Evolutionary conservation across 1,140 invertebrate genomes (phyloP), one percentile per base, ranked within the genome.

Genomic region (Zaprionus ornatus): DNA sequence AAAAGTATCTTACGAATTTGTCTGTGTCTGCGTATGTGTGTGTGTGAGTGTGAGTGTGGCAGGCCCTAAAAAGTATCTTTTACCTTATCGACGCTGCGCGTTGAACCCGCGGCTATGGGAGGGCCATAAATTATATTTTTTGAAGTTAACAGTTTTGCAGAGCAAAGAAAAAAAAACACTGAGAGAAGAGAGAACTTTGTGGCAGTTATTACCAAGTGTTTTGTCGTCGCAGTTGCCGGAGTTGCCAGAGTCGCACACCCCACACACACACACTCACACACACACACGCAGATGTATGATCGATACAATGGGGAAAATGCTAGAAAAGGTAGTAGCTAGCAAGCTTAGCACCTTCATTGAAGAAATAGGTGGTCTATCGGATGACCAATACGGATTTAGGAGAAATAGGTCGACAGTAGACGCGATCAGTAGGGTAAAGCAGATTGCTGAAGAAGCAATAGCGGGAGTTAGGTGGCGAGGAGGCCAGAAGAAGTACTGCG

Each of bases 151-250:
- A 80, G 40, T 67, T 62, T 62, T 57, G 59, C 29, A 66, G 42
- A 66, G 69, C n/a, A n/a, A n/a, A n/a, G n/a, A n/a, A n/a, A n/a
- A 77, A 45, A 40, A 55, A 68, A 42, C 4, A 29, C 45, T 68
- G 67, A 62, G 69, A 79, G 85, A 88, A 88, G 67, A 62, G 69
- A 79, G 85, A 88, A 88, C 74, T 88, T 88, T 88, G 64, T 88
- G 85, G 85, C 85, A 88, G 85, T 90, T 88, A 88, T 88, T 88
- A 88, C 85, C 86, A 90, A 88, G 86, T 88, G 85, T 88, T 88
- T 88, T 88, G 85, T 90, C 81, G 72, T 71, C 84, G 48, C 37
- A 65, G 68, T 76, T 61, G 55, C 60, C 37, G 4, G 40, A 72
- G 48, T 66, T 57, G 32, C 70, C 45, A 9, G 21, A 50, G 45